These are phyloP conservation scores for Patiria pectinifera DNA, from an alignment of 53 echinoderm and acorn worm species.

Conservation along the genomic window DNA sequence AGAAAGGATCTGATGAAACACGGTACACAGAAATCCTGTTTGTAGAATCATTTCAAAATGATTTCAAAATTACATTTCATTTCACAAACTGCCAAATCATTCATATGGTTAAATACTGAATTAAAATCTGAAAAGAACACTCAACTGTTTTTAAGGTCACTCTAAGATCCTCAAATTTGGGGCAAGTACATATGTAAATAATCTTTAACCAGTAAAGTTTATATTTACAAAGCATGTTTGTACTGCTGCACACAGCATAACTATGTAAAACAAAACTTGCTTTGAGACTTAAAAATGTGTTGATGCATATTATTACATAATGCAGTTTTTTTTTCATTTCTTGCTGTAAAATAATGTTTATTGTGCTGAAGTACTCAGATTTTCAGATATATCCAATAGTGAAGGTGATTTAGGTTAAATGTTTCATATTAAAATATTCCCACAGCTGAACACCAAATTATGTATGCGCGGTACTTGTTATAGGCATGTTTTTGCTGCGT, in stretches of 20 bases:
- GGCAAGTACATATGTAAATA: not conserved
- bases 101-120: too few species aligned
- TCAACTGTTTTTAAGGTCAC: not conserved
- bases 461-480: not conserved
- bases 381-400: not conserved
- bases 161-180: not conserved
- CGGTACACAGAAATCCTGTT: too few species aligned
- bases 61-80: too few species aligned
- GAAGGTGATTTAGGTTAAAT: not conserved
- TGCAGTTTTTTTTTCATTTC: not conserved
- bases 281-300: not conserved
- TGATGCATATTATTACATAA: not conserved
- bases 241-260: not conserved
- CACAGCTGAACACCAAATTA: not conserved
- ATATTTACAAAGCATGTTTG: constrained; percentile 11
- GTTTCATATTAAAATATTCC: not conserved
- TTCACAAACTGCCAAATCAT: too few species aligned
- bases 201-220: not conserved
- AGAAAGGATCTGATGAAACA: too few species aligned
- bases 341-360: not conserved
- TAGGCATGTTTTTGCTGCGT: not conserved
- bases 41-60: too few species aligned
- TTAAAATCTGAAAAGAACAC: not conserved
- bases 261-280: constrained; percentile 24
- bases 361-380: constrained; percentile 1